These are phyloP conservation scores for Mormyrus iriodes DNA, from an alignment of 2,113 vertebrate species.

Conservation along the genomic window DNA sequence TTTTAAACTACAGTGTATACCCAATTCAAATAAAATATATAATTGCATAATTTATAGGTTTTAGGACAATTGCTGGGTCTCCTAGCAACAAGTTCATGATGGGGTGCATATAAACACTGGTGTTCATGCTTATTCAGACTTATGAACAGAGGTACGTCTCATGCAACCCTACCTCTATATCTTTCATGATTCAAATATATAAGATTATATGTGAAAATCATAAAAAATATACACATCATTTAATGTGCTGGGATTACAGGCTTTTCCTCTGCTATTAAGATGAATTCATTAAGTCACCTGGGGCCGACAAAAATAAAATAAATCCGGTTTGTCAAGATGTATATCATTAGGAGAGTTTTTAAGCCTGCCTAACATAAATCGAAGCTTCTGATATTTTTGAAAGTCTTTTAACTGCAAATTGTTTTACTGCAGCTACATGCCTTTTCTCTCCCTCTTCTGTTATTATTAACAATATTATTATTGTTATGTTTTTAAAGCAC, in stretches of 20 bases:
- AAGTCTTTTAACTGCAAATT: background rate
- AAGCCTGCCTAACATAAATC: background rate
- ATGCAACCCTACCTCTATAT: background rate
- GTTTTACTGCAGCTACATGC: background rate
- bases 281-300: conserved; percentile 52
- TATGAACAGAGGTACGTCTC: background rate
- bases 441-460: background rate
- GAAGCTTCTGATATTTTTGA: background rate
- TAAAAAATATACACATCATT: conserved; percentile 61
- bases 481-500: background rate
- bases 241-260: conserved; percentile 56
- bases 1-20: background rate
- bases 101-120: background rate
- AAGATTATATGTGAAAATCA: conserved; percentile 48
- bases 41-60: background rate
- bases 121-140: background rate
- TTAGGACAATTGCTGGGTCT: background rate
- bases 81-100: background rate
- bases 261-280: conserved; percentile 48
- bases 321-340: background rate
- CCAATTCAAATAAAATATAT: background rate
- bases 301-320: background rate
- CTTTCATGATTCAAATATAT: conserved; percentile 46
- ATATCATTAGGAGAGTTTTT: background rate
- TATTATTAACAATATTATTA: no score